These are phyloP conservation scores for Carcharodon carcharias DNA, from an alignment of 2,797 vertebrate genomes.

Conservation along the genomic window DNA sequence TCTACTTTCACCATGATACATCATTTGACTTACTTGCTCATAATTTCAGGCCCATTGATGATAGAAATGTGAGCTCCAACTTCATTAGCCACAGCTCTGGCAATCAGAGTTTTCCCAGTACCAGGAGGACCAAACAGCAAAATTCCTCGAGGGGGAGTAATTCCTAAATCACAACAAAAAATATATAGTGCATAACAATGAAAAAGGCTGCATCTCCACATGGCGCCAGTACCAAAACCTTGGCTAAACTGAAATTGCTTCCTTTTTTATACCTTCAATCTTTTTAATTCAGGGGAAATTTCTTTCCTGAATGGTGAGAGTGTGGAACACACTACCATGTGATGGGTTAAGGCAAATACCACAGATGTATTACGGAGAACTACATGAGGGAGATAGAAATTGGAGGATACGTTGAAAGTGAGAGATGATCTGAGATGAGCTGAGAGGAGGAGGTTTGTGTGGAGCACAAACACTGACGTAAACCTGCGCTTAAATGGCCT, in stretches of 20 bases:
- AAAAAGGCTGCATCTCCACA: background rate
- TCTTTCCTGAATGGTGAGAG: background rate
- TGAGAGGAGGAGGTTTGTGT: background rate
- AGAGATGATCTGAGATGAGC: background rate
- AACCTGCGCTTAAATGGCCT: background rate
- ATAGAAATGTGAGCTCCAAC: constrained; percentile 77
- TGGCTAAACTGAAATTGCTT: background rate
- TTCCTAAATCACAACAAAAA: constrained; percentile 59
- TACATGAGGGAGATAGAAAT: background rate
- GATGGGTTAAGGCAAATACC: background rate
- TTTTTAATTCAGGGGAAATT: background rate
- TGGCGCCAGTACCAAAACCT: background rate
- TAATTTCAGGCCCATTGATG: constrained; percentile 93
- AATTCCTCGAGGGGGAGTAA: constrained; percentile 80
- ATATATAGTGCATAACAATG: background rate
- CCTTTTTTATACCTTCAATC: background rate
- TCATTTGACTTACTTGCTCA: constrained; percentile 82
- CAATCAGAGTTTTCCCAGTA: constrained; percentile 94
- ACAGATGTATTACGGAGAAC: background rate
- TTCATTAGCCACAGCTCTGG: constrained; percentile 83
- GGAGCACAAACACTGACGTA: background rate
- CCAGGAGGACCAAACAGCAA: constrained; percentile 88
- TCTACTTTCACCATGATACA: background rate
- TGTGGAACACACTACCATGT: background rate
- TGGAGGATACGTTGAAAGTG: background rate